Evolutionary conservation across 2,113 vertebrate genomes (phyloP).

Genomic region (Garra rufa): DNA sequence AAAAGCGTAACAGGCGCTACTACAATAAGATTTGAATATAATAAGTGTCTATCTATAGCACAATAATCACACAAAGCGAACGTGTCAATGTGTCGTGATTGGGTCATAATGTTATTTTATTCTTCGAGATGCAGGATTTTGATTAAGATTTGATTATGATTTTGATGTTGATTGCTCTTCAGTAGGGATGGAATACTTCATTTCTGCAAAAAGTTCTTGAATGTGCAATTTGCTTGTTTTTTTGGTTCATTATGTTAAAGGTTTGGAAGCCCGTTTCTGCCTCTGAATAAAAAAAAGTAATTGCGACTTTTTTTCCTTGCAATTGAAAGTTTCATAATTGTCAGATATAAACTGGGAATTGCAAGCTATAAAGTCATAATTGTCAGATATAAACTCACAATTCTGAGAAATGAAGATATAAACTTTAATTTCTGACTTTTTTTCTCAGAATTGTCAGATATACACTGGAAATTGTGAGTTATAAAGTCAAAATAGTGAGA

Average conservation of each 20-base stretch:
- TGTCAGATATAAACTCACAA: too few species aligned
- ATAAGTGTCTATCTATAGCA: constrained; percentile 15
- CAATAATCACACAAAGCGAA: neutral
- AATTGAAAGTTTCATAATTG: too few species aligned
- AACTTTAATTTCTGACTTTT: too few species aligned
- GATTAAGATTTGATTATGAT: neutral
- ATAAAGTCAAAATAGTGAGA: too few species aligned
- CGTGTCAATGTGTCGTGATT: neutral
- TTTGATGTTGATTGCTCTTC: constrained; percentile 5
- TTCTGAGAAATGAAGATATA: too few species aligned
- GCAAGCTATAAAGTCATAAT: too few species aligned
- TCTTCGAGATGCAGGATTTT: neutral
- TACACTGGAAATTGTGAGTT: too few species aligned
- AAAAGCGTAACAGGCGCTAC: neutral
- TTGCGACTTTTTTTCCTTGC: too few species aligned
- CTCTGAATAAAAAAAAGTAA: too few species aligned
- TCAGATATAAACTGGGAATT: too few species aligned
- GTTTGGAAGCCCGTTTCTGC: too few species aligned
- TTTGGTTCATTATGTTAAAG: neutral
- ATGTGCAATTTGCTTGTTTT: neutral
- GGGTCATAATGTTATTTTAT: constrained; percentile 24
- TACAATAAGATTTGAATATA: constrained; percentile 1
- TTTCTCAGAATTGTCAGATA: too few species aligned
- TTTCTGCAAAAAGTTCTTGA: neutral
- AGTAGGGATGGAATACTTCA: neutral